These are phyloP conservation scores for Archaeoteleia sp. DNA, from an alignment of 2,888 invertebrate species.

Conservation along the genomic window DNA sequence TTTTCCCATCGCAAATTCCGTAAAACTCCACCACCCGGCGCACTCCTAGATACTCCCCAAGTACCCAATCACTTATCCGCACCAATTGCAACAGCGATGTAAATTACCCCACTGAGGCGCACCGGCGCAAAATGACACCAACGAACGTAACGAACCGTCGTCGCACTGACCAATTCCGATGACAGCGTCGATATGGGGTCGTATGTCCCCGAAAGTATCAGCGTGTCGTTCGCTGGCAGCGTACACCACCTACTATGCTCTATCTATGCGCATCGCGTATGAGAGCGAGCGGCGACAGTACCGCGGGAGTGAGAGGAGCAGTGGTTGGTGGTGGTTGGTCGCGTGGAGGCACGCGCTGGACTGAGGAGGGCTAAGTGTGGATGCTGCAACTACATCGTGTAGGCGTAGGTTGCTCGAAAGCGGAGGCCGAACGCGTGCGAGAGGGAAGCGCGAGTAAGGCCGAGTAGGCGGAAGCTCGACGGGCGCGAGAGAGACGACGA, in stretches of 20 bases:
- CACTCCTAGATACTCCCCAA: no score
- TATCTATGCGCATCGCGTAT: constrained; percentile 45
- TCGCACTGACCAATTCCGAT: no score
- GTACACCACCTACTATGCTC: constrained; percentile 52
- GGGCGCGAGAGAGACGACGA: constrained; percentile 3
- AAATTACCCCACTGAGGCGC: no score
- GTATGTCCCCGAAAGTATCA: no score
- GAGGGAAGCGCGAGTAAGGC: constrained; percentile 32
- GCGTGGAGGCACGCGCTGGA: constrained; percentile 75
- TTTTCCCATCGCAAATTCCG: no score
- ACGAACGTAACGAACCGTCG: no score
- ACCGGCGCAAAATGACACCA: no score
- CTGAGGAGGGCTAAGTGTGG: constrained; percentile 73
- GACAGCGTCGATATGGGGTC: no score
- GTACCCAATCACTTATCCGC: no score
- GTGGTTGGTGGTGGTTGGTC: constrained; percentile 73
- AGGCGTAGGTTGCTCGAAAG: constrained; percentile 71
- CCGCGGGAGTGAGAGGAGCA: constrained; percentile 54
- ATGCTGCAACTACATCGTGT: constrained; percentile 73
- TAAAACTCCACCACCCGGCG: no score
- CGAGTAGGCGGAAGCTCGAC: no score
- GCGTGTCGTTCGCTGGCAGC: constrained; percentile 42
- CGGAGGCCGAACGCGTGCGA: constrained; percentile 50
- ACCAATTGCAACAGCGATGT: no score
- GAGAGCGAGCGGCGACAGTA: constrained; percentile 54